Base-by-base conservation (phyloP, 2,888 invertebrate genomes). In the Xestia sexstrigata region DNA sequence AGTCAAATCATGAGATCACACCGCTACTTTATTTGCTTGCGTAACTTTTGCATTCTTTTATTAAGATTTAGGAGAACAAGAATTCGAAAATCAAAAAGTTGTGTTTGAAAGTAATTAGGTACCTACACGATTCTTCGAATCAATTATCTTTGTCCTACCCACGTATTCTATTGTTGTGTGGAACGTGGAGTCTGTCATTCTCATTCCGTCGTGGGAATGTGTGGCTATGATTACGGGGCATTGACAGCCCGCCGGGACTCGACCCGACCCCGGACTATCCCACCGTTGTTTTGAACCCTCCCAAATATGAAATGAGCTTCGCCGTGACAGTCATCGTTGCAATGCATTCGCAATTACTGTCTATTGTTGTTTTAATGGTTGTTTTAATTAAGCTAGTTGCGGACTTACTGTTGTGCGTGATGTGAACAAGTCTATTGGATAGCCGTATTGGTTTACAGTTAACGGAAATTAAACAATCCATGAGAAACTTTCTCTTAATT, bases 201-300 rank as follows among this genome's bases (percentile, higher is more conserved):
- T 84, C 79, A 83, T 89, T 86, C 74, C 49, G 65, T 81, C 89
- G 89, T 88, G 88, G 88, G 88, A 88, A 88, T 78, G 81, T 89
- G 86, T 81, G 79, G 66, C 79, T 85, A 84, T 87, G 85, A 88
- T 88, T 87, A 83, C 87, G 66, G 79, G 74, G 79, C 78, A 80
- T 84, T 84, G 86, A 82, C 87, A 86, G 75, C 60, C 79, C 87
- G 76, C 74, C 70, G 87, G 87, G 84, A 79, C 65, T 65, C 80
- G 78, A 62, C 79, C 78, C 86, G 78, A 75, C 83, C 79, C 77
- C 73, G 65, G 62, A 65, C 73, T 71, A 68, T 73, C 74, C 78
- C 82, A 73, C 84, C 79, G 85, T 87, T 87, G 89, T 88, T 89
- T 89, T 82, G 87, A 82, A 88, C 90, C 90, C 90, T 88, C 85